Evolutionary conservation across 2,797 vertebrate species (phyloP).

Genomic region (Setipinna tenuifilis): DNA sequence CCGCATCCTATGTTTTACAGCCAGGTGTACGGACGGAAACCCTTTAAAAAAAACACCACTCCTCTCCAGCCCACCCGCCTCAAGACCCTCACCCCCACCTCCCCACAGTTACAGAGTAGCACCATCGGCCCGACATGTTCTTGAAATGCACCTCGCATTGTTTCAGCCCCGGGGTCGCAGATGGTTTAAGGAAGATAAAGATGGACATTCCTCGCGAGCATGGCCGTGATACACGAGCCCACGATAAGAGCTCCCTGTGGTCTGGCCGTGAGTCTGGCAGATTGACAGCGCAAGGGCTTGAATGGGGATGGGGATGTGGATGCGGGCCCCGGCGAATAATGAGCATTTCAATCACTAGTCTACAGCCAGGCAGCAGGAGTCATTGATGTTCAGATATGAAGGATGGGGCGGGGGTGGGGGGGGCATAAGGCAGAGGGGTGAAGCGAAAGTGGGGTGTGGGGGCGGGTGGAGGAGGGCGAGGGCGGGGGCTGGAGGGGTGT

Average conservation of each 20-base stretch:
- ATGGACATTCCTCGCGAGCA: constrained; percentile 30
- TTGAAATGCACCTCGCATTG: constrained; percentile 6
- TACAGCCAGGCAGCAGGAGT: constrained; percentile 49
- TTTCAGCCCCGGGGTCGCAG: constrained; percentile 30
- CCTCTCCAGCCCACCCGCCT: not conserved
- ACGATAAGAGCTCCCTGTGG: constrained; percentile 40
- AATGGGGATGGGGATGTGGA: not conserved
- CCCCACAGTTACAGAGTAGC: not conserved
- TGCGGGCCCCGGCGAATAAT: constrained; percentile 6
- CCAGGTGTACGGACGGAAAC: not conserved
- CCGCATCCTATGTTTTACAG: constrained; percentile 15
- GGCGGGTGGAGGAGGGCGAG: constrained; percentile 27
- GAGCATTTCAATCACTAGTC: constrained; percentile 43
- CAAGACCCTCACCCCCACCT: not conserved
- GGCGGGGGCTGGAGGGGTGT: not conserved
- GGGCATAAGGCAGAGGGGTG: constrained; percentile 26
- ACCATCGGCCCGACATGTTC: not conserved
- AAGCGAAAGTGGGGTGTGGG: constrained; percentile 34
- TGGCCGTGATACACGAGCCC: constrained; percentile 30
- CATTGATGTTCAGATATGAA: constrained; percentile 56
- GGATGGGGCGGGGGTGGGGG: constrained; percentile 49
- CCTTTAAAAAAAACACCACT: not conserved
- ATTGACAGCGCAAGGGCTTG: not conserved
- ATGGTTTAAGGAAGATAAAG: constrained; percentile 35
- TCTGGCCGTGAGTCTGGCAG: constrained; percentile 21